Evolutionary conservation across 2,113 vertebrate species (phyloP), one percentile per base, ranked within the genome.

Genomic region (Acrocephalus kingi): DNA sequence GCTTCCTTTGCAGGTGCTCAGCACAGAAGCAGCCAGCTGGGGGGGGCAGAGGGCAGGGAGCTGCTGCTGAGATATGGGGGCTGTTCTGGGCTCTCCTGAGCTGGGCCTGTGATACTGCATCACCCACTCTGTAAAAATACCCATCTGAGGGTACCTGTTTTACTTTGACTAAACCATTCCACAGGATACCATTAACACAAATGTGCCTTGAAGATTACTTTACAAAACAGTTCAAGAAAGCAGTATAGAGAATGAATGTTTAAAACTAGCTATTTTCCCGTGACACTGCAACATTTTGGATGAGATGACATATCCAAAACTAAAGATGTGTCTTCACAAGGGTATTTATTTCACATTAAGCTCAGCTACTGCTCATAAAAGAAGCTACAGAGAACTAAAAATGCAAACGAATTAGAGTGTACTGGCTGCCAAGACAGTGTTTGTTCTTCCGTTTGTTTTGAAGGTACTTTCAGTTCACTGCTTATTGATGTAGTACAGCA

Each of bases 381-480:
- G 77, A 80, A 82, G 69, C 84, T 5, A 1, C 86, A 52, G 78
- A 2, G 6, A 81, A 69, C 30, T 67, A 87, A 89, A 92, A 95
- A 59, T 56, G 80, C 77, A 76, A 62, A 91, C 55, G 45, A 90
- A 68, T 94, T 71, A 89, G n/a, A 39, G 72, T 41, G n/a, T 23
- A 35, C 84, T 52, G 66, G 52, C 61, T 92, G 95, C 86, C 93
- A 94, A 91, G 77, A 31, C 30, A 84, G 61, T 61, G 56, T 87
- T 92, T 92, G 84, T 87, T 89, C 87, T 73, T 87, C 20, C 22
- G 33, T 82, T 61, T 92, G 31, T 87, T 94, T 89, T 68, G 77
- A 87, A 92, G 56, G 48, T 90, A 62, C 45, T 84, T 75, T 87
- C 87, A 89, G 52, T 75, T 92, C 74, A 69, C 45, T 89, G 66